Percentiles rank a stretch among this genome's conserved stretches.
phyloP scores from a whole-genome alignment of 2,888 invertebrate species.

The Trachelus iudaicus region DNA sequence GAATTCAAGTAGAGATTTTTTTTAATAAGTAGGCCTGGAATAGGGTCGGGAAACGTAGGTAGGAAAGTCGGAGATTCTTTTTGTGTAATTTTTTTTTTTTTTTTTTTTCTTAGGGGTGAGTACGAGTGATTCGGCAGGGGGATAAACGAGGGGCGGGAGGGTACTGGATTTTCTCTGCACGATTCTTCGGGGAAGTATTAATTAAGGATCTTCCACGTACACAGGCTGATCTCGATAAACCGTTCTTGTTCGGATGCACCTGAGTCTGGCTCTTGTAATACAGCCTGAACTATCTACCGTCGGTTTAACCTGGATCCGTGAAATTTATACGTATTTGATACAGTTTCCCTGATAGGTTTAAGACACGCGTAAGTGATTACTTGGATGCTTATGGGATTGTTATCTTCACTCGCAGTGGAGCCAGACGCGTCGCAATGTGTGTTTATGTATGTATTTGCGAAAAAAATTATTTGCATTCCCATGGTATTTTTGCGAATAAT shows the following conservation, averaged over 20 bases:
- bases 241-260: neutral
- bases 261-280: neutral
- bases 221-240: neutral
- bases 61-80: neutral
- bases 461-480: neutral
- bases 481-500: neutral
- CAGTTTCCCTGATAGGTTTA: neutral
- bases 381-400: neutral
- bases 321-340: neutral
- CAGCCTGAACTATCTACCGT: neutral
- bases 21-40: neutral
- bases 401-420: neutral
- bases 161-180: neutral
- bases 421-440: neutral
- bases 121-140: neutral
- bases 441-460: too few species aligned
- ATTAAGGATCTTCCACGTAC: neutral
- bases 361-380: neutral
- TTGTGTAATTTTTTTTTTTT: neutral
- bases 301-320: neutral
- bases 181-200: neutral
- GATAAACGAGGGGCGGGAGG: neutral
- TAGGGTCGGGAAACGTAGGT: neutral
- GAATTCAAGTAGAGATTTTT: neutral
- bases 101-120: too few species aligned